Evolutionary conservation across 2,113 vertebrate genomes (phyloP).

Genomic region (Monopterus albus): DNA sequence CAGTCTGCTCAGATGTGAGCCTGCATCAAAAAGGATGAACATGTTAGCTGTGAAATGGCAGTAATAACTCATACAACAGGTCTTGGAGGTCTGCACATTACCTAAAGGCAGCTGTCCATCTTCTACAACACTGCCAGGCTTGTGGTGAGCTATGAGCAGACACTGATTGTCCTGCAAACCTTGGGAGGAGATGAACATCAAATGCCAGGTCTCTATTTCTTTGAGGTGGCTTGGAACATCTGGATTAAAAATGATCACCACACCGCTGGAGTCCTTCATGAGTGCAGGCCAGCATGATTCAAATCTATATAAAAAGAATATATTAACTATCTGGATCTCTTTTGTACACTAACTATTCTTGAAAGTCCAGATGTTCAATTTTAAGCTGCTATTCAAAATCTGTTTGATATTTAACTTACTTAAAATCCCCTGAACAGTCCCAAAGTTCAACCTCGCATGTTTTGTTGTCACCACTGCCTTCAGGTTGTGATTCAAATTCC

Average conservation of each 20-base stretch:
- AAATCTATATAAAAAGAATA: slow-evolving; percentile 80
- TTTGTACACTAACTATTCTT: too few species aligned
- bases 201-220: slow-evolving; percentile 92
- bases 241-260: slow-evolving; percentile 93
- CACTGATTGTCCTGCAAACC: slow-evolving; percentile 88
- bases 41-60: slow-evolving; percentile 5
- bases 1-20: slow-evolving; percentile 86
- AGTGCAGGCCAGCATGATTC: slow-evolving; percentile 97
- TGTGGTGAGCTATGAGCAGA: slow-evolving; percentile 94
- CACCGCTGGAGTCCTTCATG: slow-evolving; percentile 90
- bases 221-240: slow-evolving; percentile 91
- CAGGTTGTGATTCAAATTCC: slow-evolving; percentile 90
- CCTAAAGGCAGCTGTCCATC: slow-evolving; percentile 82
- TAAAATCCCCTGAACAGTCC: slow-evolving; percentile 95
- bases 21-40: slow-evolving; percentile 73
- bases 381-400: too few species aligned
- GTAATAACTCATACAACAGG: neutral
- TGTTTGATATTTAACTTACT: slow-evolving; percentile 79
- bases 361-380: too few species aligned
- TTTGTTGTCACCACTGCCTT: slow-evolving; percentile 78
- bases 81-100: slow-evolving; percentile 67
- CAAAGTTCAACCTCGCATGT: slow-evolving; percentile 92
- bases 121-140: slow-evolving; percentile 85
- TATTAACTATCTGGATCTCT: neutral
- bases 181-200: slow-evolving; percentile 90